Evolutionary conservation across 2,113 vertebrate species (phyloP), one percentile per base, ranked within the genome.

Genomic region (Rhinoderma darwinii): DNA sequence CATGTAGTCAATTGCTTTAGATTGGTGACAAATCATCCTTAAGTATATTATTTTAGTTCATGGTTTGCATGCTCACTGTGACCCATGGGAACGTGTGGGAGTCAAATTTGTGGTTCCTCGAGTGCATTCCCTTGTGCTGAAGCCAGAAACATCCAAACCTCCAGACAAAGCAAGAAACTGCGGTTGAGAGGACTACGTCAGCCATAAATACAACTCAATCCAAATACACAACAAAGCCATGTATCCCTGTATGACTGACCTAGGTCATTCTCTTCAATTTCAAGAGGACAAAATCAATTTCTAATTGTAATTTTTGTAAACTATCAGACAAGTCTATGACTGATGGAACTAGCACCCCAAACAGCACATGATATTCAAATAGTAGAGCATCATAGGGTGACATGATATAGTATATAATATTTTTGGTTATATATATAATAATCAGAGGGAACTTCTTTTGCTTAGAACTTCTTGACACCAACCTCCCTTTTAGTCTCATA

Each of bases 91-190:
- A 81, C 47, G 37, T 87, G 85, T 87, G 85, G 85, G 85, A 87
- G 85, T 80, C 47, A 73, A 80, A 50, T 41, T 43, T 87, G 85
- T 82, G 85, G 85, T 81, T 87, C 85, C 63, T 87, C 77, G 74
- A 82, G 85, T 82, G 85, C 85, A 82, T 87, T 87, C 77, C 63
- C 85, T 81, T 87, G 85, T 61, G 66, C 68, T 87, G 35, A 87
- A 73, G 85, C 85, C 66, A 87, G 66, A 47, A 87, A 87, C 85
- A 87, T 78, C 85, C 85, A 81, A 87, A 87, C 85, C 78, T 87
- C 85, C 63, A 87, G 77, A 87, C 85, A 81, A 72, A 87, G 77
- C 63, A 87, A 87, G 44, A 79, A 74, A 74, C 61, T 87, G 85
- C n/a, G 77, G 85, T 87, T 68, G 47, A 61, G 85, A 59, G 47